Percentiles rank a stretch among this genome's conserved stretches.
Evolutionary conservation across 1,140 invertebrate genomes (phyloP).

Genomic region (Nasonia vitripennis): DNA sequence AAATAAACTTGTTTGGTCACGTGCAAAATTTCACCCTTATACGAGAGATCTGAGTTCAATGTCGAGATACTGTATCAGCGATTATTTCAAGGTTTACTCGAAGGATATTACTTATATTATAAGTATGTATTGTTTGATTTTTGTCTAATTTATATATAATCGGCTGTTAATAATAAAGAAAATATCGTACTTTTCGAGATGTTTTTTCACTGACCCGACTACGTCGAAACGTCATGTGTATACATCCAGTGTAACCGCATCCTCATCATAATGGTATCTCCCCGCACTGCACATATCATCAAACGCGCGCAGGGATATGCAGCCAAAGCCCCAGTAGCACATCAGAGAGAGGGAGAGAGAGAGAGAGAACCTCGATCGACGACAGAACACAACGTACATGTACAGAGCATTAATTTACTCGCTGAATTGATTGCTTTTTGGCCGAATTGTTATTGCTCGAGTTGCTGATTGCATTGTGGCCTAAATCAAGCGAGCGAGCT

Average conservation of each 20-base stretch:
- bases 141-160: slow-evolving; percentile 45
- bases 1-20: neutral
- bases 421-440: neutral
- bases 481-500: neutral
- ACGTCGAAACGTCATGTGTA: too few species aligned
- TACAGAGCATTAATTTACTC: neutral
- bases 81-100: slow-evolving; percentile 22
- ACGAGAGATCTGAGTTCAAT: neutral
- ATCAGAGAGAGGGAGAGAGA: too few species aligned
- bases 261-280: too few species aligned
- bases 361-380: neutral
- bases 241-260: neutral
- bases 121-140: slow-evolving; percentile 42
- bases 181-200: slow-evolving; percentile 47
- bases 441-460: neutral
- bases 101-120: neutral
- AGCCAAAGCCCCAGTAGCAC: too few species aligned
- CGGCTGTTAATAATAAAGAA: slow-evolving; percentile 48
- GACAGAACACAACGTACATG: too few species aligned
- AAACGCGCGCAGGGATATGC: too few species aligned
- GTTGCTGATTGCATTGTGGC: slow-evolving; percentile 4
- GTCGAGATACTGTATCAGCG: neutral
- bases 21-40: neutral
- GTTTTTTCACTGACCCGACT: slow-evolving; percentile 9
- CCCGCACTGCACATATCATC: too few species aligned